Evolutionary conservation across 2,797 vertebrate species (phyloP).

Genomic region (Sebastes steindachneri): DNA sequence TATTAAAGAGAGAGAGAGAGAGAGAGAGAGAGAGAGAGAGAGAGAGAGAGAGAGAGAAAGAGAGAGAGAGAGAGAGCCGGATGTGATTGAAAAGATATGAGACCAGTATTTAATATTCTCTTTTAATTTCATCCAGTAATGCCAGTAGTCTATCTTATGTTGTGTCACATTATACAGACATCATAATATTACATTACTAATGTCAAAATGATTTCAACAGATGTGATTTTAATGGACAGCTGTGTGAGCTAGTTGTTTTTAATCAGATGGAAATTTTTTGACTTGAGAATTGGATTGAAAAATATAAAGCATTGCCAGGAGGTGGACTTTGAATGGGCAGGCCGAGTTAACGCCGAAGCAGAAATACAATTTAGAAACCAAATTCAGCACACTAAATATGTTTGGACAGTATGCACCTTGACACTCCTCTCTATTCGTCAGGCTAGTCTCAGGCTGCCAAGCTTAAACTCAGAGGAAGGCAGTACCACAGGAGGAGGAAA

Average conservation of each 20-base stretch:
- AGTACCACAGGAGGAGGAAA: constrained; percentile 38
- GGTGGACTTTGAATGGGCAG: constrained; percentile 2
- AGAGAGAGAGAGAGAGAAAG: constrained; percentile 25
- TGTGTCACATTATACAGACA: neutral
- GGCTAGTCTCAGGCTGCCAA: constrained; percentile 25
- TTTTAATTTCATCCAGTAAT: constrained; percentile 23
- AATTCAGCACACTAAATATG: constrained; percentile 5
- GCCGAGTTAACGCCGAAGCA: neutral
- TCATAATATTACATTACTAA: neutral
- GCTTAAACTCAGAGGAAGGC: constrained; percentile 19
- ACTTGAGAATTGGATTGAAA: neutral
- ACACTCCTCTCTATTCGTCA: constrained; percentile 2
- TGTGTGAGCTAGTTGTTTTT: constrained; percentile 11
- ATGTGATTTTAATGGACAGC: constrained; percentile 5
- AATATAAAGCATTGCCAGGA: neutral
- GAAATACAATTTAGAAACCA: constrained; percentile 13
- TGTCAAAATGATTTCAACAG: neutral
- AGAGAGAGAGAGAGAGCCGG: constrained; percentile 6
- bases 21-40: constrained; percentile 24
- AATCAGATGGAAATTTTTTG: neutral
- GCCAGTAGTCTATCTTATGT: constrained; percentile 1
- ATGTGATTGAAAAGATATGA: constrained; percentile 39
- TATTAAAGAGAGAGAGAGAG: constrained; percentile 10
- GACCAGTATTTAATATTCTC: constrained; percentile 38
- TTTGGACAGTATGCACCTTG: constrained; percentile 28